Evolutionary conservation across 2,113 vertebrate genomes (phyloP).

Genomic region (Danio rerio): DNA sequence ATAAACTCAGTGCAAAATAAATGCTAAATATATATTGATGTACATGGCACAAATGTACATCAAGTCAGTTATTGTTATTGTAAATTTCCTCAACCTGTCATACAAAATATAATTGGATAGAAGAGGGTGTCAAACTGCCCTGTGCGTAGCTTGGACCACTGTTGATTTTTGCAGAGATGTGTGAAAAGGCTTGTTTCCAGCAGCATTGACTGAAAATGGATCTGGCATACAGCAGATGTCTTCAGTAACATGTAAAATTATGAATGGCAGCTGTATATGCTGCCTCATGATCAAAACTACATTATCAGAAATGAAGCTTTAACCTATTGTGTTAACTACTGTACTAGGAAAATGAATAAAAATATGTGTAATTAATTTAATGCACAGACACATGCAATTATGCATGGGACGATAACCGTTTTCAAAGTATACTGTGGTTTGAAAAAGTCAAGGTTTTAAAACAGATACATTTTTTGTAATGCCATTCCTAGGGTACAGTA

Average conservation of each 20-base stretch:
- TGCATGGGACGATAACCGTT: too few relatives aligned
- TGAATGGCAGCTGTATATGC: not conserved
- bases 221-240: not conserved
- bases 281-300: not conserved
- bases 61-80: constrained; percentile 22
- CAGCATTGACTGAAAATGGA: not conserved
- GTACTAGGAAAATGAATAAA: too few relatives aligned
- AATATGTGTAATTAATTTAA: too few relatives aligned
- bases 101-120: not conserved
- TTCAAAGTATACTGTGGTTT: too few relatives aligned
- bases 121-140: not conserved
- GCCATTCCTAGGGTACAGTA: too few relatives aligned
- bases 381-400: too few relatives aligned
- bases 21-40: not conserved
- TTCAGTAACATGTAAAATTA: not conserved
- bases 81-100: not conserved
- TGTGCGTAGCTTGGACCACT: not conserved
- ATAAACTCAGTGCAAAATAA: not conserved
- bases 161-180: not conserved
- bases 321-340: not conserved
- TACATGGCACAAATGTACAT: not conserved
- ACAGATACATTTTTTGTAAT: too few relatives aligned
- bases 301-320: not conserved
- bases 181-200: not conserved
- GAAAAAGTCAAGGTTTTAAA: too few relatives aligned